phyloP scores from a whole-genome alignment of 2,113 vertebrate species.

The Antechinus flavipes region DNA sequence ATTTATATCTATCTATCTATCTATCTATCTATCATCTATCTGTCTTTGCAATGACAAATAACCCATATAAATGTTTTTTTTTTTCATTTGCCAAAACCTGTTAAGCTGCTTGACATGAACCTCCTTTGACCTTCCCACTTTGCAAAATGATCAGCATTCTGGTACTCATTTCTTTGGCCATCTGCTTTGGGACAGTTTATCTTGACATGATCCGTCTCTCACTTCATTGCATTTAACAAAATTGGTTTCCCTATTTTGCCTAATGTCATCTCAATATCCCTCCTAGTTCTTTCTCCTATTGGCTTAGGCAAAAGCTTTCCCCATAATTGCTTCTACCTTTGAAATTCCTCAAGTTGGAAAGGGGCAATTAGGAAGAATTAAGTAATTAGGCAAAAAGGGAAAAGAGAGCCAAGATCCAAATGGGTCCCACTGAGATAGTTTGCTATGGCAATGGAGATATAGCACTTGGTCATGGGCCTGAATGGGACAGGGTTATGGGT shows the following conservation, averaged over 20 bases:
- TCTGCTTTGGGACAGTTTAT: neutral
- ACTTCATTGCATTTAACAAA: slow-evolving; percentile 28
- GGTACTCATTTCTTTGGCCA: neutral
- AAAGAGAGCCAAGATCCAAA: neutral
- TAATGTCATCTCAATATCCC: neutral
- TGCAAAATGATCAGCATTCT: neutral
- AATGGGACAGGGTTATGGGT: neutral
- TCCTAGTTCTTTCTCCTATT: neutral
- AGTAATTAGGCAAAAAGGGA: neutral
- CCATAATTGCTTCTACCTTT: neutral
- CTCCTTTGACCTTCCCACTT: neutral
- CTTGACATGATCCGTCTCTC: neutral
- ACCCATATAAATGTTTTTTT: neutral
- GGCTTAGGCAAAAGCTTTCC: slow-evolving; percentile 33
- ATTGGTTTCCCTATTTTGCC: neutral
- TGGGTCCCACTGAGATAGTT: neutral
- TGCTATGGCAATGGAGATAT: neutral
- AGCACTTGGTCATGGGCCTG: neutral
- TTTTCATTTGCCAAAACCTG: neutral
- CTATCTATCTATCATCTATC: no score
- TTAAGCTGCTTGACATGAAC: neutral
- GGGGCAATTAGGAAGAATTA: neutral
- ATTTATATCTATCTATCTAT: no score
- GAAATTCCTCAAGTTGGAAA: slow-evolving; percentile 27
- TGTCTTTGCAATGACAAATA: neutral